Base-by-base conservation (phyloP, 2,113 vertebrate species). In the Nansenia antarctica region DNA sequence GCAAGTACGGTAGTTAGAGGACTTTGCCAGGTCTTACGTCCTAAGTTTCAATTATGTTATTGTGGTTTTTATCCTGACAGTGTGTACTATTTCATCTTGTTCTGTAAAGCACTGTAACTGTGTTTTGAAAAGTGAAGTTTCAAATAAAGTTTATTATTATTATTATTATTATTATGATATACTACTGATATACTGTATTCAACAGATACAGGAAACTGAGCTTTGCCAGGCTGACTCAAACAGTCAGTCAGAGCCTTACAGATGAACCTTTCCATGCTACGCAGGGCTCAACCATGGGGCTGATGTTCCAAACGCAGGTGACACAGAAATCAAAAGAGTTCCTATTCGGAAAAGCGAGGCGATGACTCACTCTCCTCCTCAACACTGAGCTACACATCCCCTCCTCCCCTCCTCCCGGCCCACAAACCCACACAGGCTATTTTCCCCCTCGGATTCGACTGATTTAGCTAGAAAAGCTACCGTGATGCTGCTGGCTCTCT, bases 191-290 rank as follows among this genome's bases (percentile, higher is more conserved):
- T n/a, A n/a, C n/a, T n/a, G n/a, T n/a, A n/a, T n/a, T n/a, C n/a
- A n/a, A n/a, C n/a, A n/a, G n/a, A n/a, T n/a, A n/a, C n/a, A n/a
- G n/a, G n/a, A n/a, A n/a, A n/a, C 37, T 53, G 53, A 32, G 32
- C 62, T 74, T 63, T 18, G 9, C 8, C 31, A 22, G n/a, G n/a
- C 72, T 35, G 66, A 58, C 55, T 26, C 54, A 37, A n/a, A n/a
- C 37, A 29, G 20, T 73, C 62, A 39, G 69, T 58, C 22, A 20
- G 2, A 22, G 59, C 32, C 9, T 62, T 32, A 31, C 27, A 59
- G 18, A 32, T 20, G 6, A 60, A 35, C 22, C 58, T 6, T 9
- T 60, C 30, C 18, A 35, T 60, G 3, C 7, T 20, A 22, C 11
- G 31, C 27, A 18, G 9, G 8, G 2, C 27, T 22, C 29, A 64